A percentile compares a stretch with the other conserved stretches of the same genome.
Conservation (phyloP, 2,113 vertebrate genomes). For the Thalassoma bifasciatum region DNA sequence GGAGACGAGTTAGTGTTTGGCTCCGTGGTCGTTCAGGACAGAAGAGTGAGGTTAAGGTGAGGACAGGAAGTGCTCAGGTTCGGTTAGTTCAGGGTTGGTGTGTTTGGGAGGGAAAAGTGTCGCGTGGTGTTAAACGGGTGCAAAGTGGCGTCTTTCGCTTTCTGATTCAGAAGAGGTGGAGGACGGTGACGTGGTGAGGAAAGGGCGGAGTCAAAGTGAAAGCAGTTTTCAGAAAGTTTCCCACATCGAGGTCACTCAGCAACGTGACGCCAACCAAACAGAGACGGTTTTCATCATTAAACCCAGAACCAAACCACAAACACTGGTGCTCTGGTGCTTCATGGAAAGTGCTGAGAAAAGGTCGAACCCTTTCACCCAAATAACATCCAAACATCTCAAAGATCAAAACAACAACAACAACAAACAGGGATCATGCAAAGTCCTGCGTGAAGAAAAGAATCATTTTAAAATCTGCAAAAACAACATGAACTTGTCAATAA, state of each 20-base stretch:
- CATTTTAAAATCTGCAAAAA: not conserved
- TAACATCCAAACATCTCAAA: conserved; percentile 9
- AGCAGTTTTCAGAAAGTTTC: not conserved
- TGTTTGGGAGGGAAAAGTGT: not conserved
- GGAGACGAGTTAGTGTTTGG: conserved; percentile 10
- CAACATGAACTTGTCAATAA: accelerated
- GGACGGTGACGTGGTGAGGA: not conserved
- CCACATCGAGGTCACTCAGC: not conserved
- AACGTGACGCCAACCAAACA: not conserved
- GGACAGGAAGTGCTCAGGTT: not conserved
- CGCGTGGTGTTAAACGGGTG: conserved; percentile 12
- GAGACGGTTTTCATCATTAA: conserved; percentile 1
- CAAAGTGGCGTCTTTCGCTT: too few relatives aligned
- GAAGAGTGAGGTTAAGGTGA: not conserved
- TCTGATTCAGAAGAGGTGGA: too few relatives aligned
- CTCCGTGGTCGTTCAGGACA: not conserved
- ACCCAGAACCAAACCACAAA: not conserved
- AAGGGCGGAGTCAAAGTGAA: not conserved
- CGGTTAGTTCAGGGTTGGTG: conserved; percentile 1
- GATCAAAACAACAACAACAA: not conserved
- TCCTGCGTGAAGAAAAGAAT: not conserved
- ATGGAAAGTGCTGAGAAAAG: not conserved
- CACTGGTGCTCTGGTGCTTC: conserved; percentile 2
- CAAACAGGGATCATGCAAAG: conserved; percentile 39
- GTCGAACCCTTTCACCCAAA: conserved; percentile 1